Conservation (phyloP, 2,113 vertebrate species). For the Neoarius graeffei region DNA sequence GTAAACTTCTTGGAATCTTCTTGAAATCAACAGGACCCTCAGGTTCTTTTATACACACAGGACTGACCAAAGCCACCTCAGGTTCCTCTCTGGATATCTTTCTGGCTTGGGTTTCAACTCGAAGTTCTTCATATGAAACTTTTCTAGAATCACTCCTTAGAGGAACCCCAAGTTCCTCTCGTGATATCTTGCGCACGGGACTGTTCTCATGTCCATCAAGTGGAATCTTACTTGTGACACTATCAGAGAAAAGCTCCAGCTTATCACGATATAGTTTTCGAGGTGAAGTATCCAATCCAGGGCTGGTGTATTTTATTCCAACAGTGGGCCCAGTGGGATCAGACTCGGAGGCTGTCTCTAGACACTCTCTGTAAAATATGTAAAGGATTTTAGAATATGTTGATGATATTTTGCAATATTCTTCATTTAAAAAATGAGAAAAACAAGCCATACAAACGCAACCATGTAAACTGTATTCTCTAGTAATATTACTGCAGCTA, state of each 20-base stretch:
- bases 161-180: constrained; percentile 58
- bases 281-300: constrained; percentile 57
- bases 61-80: constrained; percentile 13
- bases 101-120: constrained; percentile 51
- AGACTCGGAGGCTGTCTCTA: constrained; percentile 63
- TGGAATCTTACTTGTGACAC: constrained; percentile 53
- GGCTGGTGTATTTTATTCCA: constrained; percentile 57
- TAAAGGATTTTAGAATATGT: neutral
- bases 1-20: constrained; percentile 15
- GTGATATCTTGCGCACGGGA: constrained; percentile 52
- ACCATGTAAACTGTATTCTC: neutral
- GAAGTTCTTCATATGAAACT: constrained; percentile 56
- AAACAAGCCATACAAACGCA: neutral
- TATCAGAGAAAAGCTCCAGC: constrained; percentile 60
- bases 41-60: constrained; percentile 17
- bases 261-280: constrained; percentile 61
- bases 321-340: constrained; percentile 60
- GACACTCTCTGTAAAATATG: constrained; percentile 64
- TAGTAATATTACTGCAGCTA: neutral
- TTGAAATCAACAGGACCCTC: constrained; percentile 18
- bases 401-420: neutral
- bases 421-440: neutral
- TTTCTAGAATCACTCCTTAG: constrained; percentile 49
- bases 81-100: constrained; percentile 50
- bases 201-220: constrained; percentile 54